Conservation (phyloP, 1,140 invertebrate genomes). For the Drosophila littoralis region DNA sequence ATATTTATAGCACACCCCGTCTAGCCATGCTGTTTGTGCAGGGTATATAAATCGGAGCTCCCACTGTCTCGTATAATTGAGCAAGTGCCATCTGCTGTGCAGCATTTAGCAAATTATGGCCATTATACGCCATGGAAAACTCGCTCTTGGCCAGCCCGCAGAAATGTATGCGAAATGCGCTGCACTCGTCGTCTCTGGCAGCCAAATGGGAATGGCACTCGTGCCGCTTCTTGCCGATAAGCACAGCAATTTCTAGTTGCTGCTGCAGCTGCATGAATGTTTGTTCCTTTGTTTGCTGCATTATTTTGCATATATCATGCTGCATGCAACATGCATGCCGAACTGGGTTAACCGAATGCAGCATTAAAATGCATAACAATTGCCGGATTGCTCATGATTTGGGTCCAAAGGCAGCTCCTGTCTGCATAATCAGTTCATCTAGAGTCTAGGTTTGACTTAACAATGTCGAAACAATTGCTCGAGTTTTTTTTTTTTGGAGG, state of each 20-base stretch:
- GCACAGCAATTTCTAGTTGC: slow-evolving; percentile 29
- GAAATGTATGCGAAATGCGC: slow-evolving; percentile 36
- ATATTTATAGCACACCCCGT: no score
- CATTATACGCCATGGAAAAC: slow-evolving; percentile 41
- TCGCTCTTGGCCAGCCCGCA: slow-evolving; percentile 3
- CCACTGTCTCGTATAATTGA: slow-evolving; percentile 6
- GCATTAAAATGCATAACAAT: slow-evolving; percentile 52
- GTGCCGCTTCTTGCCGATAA: slow-evolving; percentile 48
- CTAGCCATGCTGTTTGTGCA: not conserved
- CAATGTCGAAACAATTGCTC: not conserved
- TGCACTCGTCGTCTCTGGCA: not conserved
- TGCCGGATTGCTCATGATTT: slow-evolving; percentile 42
- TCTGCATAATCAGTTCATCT: not conserved
- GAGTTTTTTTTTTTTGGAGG: no score
- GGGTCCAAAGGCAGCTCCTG: not conserved
- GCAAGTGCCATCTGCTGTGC: slow-evolving; percentile 26
- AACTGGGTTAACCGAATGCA: slow-evolving; percentile 72
- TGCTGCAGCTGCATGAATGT: slow-evolving; percentile 30
- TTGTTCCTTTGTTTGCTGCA: slow-evolving; percentile 49
- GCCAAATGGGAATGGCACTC: slow-evolving; percentile 20
- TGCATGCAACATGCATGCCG: slow-evolving; percentile 59
- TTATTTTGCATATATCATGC: slow-evolving; percentile 73
- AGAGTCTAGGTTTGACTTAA: not conserved
- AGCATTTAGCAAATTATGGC: slow-evolving; percentile 69
- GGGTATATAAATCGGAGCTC: not conserved